A percentile compares a stretch with the other conserved stretches of the same genome.
These are phyloP conservation scores for Drosophila asahinai DNA, from an alignment of 1,140 invertebrate species.

Conservation along the genomic window DNA sequence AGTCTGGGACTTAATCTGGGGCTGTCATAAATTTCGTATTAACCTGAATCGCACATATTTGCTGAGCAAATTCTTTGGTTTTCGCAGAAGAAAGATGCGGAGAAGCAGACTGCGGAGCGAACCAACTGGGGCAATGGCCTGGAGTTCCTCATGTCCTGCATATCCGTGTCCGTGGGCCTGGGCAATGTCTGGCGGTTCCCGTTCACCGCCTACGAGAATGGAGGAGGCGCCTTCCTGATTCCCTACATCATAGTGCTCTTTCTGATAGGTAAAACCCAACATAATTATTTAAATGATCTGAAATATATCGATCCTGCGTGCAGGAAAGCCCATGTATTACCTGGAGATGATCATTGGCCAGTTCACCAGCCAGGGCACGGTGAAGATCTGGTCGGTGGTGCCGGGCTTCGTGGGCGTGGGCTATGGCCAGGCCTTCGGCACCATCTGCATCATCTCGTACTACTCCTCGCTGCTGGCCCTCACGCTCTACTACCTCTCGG, in stretches of 20 bases:
- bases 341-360: slow-evolving; percentile 92
- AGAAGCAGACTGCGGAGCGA: slow-evolving; percentile 81
- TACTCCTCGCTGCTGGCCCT: slow-evolving; percentile 90
- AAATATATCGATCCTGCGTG: not conserved
- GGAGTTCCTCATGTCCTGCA: slow-evolving; percentile 95
- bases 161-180: slow-evolving; percentile 94
- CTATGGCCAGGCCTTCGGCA: slow-evolving; percentile 90
- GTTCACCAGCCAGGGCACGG: slow-evolving; percentile 89
- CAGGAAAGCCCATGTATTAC: slow-evolving; percentile 91
- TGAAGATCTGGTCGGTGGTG: slow-evolving; percentile 87
- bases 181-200: slow-evolving; percentile 90
- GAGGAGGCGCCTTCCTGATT: slow-evolving; percentile 90
- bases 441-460: slow-evolving; percentile 90
- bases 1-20: slow-evolving; percentile 18
- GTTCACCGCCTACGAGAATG: slow-evolving; percentile 93
- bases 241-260: slow-evolving; percentile 94
- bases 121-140: slow-evolving; percentile 93
- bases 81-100: slow-evolving; percentile 52
- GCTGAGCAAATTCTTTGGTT: not conserved
- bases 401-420: slow-evolving; percentile 89
- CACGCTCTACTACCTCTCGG: slow-evolving; percentile 89
- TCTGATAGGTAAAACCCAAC: slow-evolving; percentile 89
- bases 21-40: slow-evolving; percentile 16
- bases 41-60: slow-evolving; percentile 19
- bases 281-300: too few relatives aligned